These are phyloP conservation scores for Norana najaformis DNA, from an alignment of 2,888 invertebrate species.

Conservation along the genomic window DNA sequence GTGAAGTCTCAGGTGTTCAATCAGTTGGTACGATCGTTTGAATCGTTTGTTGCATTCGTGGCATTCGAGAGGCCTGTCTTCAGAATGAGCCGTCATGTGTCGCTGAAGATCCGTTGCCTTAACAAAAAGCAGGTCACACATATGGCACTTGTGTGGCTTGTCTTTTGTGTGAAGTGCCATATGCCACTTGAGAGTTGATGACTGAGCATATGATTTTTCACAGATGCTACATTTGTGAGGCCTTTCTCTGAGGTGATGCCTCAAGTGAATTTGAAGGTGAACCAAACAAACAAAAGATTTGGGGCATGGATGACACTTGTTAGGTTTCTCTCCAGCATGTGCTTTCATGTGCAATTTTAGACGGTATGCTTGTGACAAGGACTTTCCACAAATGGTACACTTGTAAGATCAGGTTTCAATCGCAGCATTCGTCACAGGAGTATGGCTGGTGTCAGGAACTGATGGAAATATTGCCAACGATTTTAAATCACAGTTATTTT, in stretches of 20 bases:
- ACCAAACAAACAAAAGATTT: not conserved
- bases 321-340: not conserved
- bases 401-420: not conserved
- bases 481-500: not conserved
- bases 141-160: not conserved
- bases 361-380: not conserved
- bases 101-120: not conserved
- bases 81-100: not conserved
- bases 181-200: not conserved
- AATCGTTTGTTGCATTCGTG: not conserved
- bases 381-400: not conserved
- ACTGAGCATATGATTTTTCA: not conserved
- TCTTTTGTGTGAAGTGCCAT: not conserved
- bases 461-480: not conserved
- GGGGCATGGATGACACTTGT: not conserved
- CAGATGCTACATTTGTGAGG: not conserved
- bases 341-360: not conserved
- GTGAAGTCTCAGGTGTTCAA: not conserved
- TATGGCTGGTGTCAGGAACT: not conserved
- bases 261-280: not conserved
- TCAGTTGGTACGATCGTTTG: not conserved
- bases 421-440: not conserved
- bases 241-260: not conserved
- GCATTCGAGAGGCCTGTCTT: not conserved
- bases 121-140: not conserved